Percentiles rank a stretch among this genome's conserved stretches.
Conservation (phyloP, 2,113 vertebrate genomes). For the Symphodus melops region DNA sequence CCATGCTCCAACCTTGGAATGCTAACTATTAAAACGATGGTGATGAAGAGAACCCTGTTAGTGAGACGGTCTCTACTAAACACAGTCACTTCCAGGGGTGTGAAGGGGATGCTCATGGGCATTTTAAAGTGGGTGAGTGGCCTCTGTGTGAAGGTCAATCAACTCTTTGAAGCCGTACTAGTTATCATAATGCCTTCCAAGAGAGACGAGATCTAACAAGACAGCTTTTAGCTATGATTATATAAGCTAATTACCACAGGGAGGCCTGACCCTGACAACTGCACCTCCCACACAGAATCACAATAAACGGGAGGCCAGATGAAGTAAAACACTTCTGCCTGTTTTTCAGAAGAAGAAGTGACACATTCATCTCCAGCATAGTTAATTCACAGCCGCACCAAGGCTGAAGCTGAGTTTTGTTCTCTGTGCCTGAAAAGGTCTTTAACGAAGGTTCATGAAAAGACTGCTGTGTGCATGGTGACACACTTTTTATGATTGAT, state of each 20-base stretch:
- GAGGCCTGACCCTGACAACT: neutral
- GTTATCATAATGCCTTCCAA: slow-evolving; percentile 19
- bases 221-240: slow-evolving; percentile 4
- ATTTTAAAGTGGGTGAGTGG: slow-evolving; percentile 15
- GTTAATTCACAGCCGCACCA: neutral
- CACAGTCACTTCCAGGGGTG: slow-evolving; percentile 2
- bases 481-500: neutral
- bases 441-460: neutral
- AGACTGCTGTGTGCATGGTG: neutral
- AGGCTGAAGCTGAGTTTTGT: neutral
- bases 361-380: neutral
- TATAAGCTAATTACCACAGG: slow-evolving; percentile 6
- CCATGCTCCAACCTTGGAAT: slow-evolving; percentile 12
- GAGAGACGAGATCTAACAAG: slow-evolving; percentile 9
- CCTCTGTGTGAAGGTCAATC: slow-evolving; percentile 19
- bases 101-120: neutral
- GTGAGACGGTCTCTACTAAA: slow-evolving; percentile 6
- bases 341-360: neutral
- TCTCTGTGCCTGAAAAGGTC: neutral
- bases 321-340: neutral
- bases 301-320: neutral
- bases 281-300: neutral
- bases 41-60: slow-evolving; percentile 8
- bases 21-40: neutral
- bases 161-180: slow-evolving; percentile 17